A percentile compares a stretch with the other conserved stretches of the same genome.
Evolutionary conservation across 2,113 vertebrate genomes (phyloP).

Genomic region (Rhinoderma darwinii): DNA sequence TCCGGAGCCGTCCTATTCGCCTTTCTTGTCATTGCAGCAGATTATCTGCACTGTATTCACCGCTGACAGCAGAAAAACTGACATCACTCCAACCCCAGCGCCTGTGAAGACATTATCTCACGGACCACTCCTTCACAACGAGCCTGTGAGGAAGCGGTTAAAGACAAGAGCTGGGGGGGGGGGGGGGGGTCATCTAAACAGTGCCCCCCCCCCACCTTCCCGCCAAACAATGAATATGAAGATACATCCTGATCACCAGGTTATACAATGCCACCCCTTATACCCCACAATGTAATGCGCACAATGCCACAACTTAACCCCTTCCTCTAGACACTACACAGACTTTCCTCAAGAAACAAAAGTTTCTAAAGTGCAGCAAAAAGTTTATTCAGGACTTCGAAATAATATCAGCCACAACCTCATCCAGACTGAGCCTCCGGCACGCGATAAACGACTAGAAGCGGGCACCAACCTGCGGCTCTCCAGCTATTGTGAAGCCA

Average conservation of each 20-base stretch:
- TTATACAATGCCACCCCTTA: too few relatives aligned
- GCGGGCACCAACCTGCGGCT: too few relatives aligned
- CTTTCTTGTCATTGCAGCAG: neutral
- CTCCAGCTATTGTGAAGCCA: too few relatives aligned
- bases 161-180: neutral
- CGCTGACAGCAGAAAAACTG: neutral
- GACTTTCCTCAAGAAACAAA: neutral
- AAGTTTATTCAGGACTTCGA: neutral
- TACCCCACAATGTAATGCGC: too few relatives aligned
- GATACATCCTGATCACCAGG: neutral
- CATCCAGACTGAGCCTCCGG: too few relatives aligned
- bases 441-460: neutral
- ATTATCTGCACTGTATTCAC: neutral
- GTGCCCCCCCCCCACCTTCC: neutral
- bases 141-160: neutral
- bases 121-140: constrained; percentile 9
- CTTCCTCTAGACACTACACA: neutral
- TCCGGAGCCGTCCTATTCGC: neutral
- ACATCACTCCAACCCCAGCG: neutral
- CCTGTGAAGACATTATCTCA: constrained; percentile 9
- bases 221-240: neutral
- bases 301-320: too few relatives aligned
- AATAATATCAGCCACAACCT: neutral
- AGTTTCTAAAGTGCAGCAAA: neutral
- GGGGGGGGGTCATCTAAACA: neutral